Conservation (phyloP, 2,113 vertebrate genomes). For the Sinocyclocheilus grahami region DNA sequence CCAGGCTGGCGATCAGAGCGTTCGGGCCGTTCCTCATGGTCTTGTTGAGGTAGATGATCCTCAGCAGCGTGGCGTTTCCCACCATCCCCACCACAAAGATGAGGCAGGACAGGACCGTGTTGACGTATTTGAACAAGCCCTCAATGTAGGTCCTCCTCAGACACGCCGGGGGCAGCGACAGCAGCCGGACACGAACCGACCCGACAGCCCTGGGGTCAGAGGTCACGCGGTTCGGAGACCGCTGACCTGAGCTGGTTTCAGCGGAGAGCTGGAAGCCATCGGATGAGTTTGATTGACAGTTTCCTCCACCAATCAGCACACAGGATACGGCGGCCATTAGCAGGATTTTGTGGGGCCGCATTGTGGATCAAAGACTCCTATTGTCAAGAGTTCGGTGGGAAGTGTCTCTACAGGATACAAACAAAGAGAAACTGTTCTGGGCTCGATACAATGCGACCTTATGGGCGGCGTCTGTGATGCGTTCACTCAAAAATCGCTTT, state of each 20-base stretch:
- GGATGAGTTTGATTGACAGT: conserved; percentile 56
- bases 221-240: not conserved
- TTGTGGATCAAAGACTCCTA: not conserved
- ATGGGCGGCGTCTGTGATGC: not conserved
- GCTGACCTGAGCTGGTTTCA: conserved; percentile 23
- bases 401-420: not conserved
- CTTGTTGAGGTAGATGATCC: conserved; percentile 90
- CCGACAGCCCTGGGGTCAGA: conserved; percentile 3
- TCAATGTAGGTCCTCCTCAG: conserved; percentile 71
- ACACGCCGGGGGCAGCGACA: conserved; percentile 41
- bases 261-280: conserved; percentile 33
- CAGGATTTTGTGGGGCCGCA: conserved; percentile 4
- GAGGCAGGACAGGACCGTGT: conserved; percentile 82
- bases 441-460: not conserved
- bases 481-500: not conserved
- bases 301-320: conserved; percentile 42
- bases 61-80: conserved; percentile 85
- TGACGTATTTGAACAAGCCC: conserved; percentile 82
- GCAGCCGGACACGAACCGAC: not conserved
- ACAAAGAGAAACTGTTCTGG: conserved; percentile 36
- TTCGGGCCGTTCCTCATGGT: conserved; percentile 90
- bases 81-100: conserved; percentile 88
- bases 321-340: conserved; percentile 52
- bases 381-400: not conserved
- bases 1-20: conserved; percentile 86